phyloP scores from a whole-genome alignment of 2,113 vertebrate genomes.

The Hydrochoerus hydrochaeris region DNA sequence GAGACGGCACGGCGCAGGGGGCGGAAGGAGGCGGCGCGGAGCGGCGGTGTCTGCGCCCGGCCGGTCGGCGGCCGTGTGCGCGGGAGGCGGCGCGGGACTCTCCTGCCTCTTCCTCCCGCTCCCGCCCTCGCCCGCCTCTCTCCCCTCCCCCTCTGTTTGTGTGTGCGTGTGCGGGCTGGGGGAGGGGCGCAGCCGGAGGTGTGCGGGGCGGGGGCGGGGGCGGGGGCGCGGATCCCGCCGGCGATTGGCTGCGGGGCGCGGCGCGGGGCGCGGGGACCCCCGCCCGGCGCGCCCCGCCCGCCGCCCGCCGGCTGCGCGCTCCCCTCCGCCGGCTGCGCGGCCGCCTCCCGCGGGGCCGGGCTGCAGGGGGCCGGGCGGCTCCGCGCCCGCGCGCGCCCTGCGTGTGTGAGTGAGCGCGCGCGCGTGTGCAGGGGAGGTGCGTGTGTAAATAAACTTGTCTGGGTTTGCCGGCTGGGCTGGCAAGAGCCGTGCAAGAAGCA shows the following conservation, averaged over 20 bases:
- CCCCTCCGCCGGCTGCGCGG: neutral
- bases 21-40: conserved; percentile 78
- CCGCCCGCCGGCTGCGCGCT: neutral
- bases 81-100: conserved; percentile 82
- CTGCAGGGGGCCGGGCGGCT: neutral
- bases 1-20: conserved; percentile 82
- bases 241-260: conserved; percentile 65
- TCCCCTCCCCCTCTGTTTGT: conserved; percentile 14
- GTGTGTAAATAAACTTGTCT: conserved; percentile 79
- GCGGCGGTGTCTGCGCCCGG: conserved; percentile 80
- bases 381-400: neutral
- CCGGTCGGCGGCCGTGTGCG: conserved; percentile 79
- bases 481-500: conserved; percentile 35
- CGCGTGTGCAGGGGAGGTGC: neutral
- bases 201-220: conserved; percentile 66
- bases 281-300: neutral
- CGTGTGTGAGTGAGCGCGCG: neutral
- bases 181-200: conserved; percentile 71
- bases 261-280: conserved; percentile 61
- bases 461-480: conserved; percentile 52
- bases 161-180: conserved; percentile 68
- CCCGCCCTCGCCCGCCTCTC: conserved; percentile 56
- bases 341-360: neutral
- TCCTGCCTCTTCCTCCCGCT: conserved; percentile 77
- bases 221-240: conserved; percentile 58